Evolutionary conservation across 2,797 vertebrate species (phyloP).

Genomic region (Varecia variegata): DNA sequence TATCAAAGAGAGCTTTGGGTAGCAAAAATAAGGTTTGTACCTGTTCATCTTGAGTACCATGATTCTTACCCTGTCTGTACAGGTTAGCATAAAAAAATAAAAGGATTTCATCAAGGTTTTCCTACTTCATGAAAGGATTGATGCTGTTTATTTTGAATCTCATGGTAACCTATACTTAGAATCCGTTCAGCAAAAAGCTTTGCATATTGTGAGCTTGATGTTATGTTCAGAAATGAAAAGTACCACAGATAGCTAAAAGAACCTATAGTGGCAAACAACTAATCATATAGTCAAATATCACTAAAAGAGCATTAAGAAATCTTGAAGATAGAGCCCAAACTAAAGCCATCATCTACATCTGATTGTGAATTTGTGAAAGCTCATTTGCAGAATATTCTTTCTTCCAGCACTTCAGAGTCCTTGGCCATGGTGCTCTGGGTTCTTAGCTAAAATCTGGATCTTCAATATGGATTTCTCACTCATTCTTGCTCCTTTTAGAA

Average conservation of each 20-base stretch:
- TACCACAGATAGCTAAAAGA: neutral
- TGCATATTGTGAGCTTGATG: neutral
- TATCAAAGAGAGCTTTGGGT: neutral
- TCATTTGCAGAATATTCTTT: neutral
- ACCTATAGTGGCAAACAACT: neutral
- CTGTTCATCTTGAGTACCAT: neutral
- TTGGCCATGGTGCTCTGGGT: neutral
- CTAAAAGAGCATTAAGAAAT: neutral
- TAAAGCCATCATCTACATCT: neutral
- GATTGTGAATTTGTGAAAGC: neutral
- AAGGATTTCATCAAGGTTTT: neutral
- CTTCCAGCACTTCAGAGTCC: neutral
- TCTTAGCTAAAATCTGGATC: neutral
- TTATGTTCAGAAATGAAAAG: conserved; percentile 20
- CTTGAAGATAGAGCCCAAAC: neutral
- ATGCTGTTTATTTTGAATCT: neutral
- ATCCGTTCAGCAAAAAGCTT: neutral
- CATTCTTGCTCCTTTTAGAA: neutral
- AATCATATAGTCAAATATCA: neutral
- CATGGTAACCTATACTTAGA: neutral
- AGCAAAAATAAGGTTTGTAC: neutral
- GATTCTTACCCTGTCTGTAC: neutral
- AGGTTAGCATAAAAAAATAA: neutral
- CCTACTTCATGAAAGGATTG: neutral
- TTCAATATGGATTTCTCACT: neutral